Conservation (phyloP, 1,140 invertebrate species). For the Melanaphis sacchari region DNA sequence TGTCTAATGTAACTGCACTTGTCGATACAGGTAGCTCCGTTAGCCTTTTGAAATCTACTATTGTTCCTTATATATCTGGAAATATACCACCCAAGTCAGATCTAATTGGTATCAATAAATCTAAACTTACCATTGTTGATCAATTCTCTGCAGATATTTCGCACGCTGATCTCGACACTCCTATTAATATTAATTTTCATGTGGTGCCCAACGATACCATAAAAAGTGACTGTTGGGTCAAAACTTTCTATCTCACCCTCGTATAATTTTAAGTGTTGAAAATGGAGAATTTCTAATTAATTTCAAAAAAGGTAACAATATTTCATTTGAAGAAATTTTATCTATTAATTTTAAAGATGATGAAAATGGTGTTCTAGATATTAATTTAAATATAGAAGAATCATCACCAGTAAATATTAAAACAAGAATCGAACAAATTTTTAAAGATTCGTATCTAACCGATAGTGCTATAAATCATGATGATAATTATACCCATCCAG, state of each 20-base stretch:
- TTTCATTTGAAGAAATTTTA: constrained; percentile 14
- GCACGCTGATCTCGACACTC: background rate
- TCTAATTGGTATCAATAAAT: background rate
- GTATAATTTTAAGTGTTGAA: background rate
- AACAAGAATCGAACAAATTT: background rate
- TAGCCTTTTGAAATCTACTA: background rate
- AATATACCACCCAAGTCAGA: background rate
- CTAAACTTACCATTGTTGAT: background rate
- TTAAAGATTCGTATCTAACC: background rate
- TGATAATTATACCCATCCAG: background rate
- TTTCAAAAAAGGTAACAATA: background rate
- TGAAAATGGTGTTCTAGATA: background rate
- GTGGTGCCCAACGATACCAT: constrained; percentile 22
- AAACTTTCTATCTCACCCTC: background rate
- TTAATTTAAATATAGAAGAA: background rate
- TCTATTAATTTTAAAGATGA: constrained; percentile 6
- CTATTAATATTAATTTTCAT: constrained; percentile 5
- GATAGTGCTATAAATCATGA: background rate
- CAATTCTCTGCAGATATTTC: background rate
- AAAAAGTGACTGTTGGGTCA: background rate
- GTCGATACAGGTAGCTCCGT: background rate
- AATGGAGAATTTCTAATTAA: constrained; percentile 19
- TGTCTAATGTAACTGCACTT: background rate
- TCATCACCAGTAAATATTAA: background rate
- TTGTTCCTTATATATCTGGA: background rate